Evolutionary conservation across 2,113 vertebrate species (phyloP), one percentile per base, ranked within the genome.

Genomic region (Synchiropus splendidus): DNA sequence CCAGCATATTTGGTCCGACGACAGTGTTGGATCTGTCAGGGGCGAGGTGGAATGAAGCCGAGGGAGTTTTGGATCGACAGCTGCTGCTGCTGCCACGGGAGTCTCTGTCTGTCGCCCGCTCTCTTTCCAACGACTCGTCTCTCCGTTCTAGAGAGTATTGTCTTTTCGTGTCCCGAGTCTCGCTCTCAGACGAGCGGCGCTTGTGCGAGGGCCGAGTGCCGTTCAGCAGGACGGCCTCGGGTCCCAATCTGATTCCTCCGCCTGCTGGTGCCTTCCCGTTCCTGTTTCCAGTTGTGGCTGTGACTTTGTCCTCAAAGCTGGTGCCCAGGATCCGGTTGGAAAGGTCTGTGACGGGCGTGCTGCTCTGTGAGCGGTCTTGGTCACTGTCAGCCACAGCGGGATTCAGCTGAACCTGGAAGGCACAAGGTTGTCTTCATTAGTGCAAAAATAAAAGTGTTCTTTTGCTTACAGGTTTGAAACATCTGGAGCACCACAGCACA

Each of bases 261-360:
- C 74, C 18, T 11, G 16, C 32, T 17, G 5, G 9, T 12, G 5
- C 47, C 1, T 67, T 74, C 4, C 35, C 4, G 0, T 47, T 61
- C 31, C 31, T 73, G 0, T 63, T 35, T 15, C 10, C 11, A 27
- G 75, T 68, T 1, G 54, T 53, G 16, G 44, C 35, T 30, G 75
- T 64, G 3, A 77, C 61, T 45, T 50, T 75, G 55, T 88, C 86
- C 31, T 90, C 88, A 46, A 98, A 89, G 46, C 88, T 78, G 0
- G 82, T 68, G 48, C 91, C 88, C 80, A 85, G 64, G 61, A 98
- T 94, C 42, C 89, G 89, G 45, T 87, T 87, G 38, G 91, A 90
- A 27, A 97, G 90, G 55, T 97, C 92, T 0, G 90, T 89, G 59
- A 98, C 84, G 0, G 94, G 94, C 10, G 92, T 96, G 48, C 89